Percentiles rank a stretch among this genome's conserved stretches.
These are phyloP conservation scores for Drosophila meridionalis DNA, from an alignment of 2,888 invertebrate genomes.

Conservation along the genomic window DNA sequence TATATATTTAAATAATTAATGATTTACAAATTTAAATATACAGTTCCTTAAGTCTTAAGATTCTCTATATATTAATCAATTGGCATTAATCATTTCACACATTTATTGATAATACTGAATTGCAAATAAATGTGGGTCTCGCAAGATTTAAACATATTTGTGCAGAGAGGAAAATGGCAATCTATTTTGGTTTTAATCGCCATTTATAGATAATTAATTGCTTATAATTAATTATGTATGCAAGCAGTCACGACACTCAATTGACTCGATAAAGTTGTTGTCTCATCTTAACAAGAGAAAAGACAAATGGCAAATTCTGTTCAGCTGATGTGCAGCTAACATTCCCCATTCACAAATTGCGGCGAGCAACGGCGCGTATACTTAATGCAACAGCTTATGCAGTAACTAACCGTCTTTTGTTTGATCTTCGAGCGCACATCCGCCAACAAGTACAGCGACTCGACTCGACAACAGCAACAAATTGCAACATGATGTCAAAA, in stretches of 20 bases:
- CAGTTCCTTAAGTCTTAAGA: background rate
- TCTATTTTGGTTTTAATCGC: constrained; percentile 24
- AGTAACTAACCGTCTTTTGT: constrained; percentile 38
- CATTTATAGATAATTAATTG: constrained; percentile 30
- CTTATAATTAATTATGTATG: constrained; percentile 38
- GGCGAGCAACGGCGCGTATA: constrained; percentile 54
- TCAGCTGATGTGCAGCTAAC: constrained; percentile 12
- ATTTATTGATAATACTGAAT: background rate
- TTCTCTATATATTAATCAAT: background rate
- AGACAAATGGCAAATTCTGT: constrained; percentile 23
- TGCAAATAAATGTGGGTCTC: background rate
- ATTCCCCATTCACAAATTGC: constrained; percentile 41
- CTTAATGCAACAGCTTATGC: constrained; percentile 49
- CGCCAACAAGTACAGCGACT: constrained; percentile 31
- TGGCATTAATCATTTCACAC: background rate
- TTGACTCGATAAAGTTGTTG: constrained; percentile 24
- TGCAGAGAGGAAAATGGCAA: constrained; percentile 9
- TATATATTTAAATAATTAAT: background rate
- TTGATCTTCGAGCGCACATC: constrained; percentile 44
- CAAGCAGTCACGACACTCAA: constrained; percentile 31
- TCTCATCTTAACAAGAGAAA: constrained; percentile 10
- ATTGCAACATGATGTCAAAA: constrained; percentile 57
- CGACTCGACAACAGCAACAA: constrained; percentile 17
- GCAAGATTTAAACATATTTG: background rate
- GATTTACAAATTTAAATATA: background rate